These are phyloP conservation scores for Meteorus colon DNA, from an alignment of 2,888 invertebrate genomes.

Conservation along the genomic window DNA sequence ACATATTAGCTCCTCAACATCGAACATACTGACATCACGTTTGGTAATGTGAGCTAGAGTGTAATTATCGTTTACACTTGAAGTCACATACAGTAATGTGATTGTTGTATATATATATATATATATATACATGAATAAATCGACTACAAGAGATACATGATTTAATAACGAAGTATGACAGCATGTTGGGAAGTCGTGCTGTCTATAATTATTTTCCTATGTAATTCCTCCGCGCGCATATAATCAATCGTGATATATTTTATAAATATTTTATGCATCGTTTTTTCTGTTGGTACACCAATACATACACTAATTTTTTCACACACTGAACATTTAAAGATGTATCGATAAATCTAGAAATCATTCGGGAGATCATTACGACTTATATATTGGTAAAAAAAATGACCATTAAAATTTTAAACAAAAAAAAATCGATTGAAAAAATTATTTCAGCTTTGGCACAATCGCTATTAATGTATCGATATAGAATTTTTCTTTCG, in stretches of 20 bases:
- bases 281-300: neutral
- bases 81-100: neutral
- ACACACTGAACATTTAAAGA: neutral
- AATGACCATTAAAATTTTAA: neutral
- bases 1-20: conserved; percentile 5
- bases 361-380: neutral
- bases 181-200: neutral
- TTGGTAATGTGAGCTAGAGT: neutral
- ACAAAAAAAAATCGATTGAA: conserved; percentile 1
- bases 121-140: neutral
- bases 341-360: neutral
- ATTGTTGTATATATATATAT: neutral
- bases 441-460: conserved; percentile 30
- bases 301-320: neutral
- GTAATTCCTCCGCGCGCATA: neutral
- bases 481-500: neutral
- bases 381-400: neutral
- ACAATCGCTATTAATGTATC: conserved; percentile 32
- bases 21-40: conserved; percentile 22
- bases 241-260: neutral
- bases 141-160: conserved; percentile 7
- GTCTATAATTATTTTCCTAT: neutral
- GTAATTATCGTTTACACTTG: neutral
- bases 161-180: neutral
- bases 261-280: neutral